Evolutionary conservation across 2,888 invertebrate genomes (phyloP).

Genomic region (Luperina testacea): DNA sequence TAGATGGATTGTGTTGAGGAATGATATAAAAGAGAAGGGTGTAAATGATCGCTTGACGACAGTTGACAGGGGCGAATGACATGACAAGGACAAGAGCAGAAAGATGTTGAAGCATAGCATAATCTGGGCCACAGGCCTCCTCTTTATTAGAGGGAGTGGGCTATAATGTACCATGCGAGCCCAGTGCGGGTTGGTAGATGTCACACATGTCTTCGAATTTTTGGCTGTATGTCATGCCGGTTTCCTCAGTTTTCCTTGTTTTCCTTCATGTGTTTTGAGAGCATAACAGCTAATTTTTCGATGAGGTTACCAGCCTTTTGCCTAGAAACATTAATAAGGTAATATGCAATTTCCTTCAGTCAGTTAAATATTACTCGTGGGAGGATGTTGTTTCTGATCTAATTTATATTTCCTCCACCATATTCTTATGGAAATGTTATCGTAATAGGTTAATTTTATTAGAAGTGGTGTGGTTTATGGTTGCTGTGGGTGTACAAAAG

Average conservation of each 20-base stretch:
- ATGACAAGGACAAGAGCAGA: too few relatives aligned
- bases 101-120: background rate
- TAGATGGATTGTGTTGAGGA: background rate
- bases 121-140: background rate
- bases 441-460: slow-evolving; percentile 38
- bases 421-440: slow-evolving; percentile 43
- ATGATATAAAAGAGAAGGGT: background rate
- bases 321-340: slow-evolving; percentile 43
- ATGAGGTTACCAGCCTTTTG: slow-evolving; percentile 16
- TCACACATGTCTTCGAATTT: too few relatives aligned
- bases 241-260: too few relatives aligned
- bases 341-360: slow-evolving; percentile 41
- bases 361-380: slow-evolving; percentile 22
- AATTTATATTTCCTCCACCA: slow-evolving; percentile 54
- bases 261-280: too few relatives aligned
- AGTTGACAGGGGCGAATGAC: background rate
- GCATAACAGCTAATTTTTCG: background rate
- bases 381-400: slow-evolving; percentile 35
- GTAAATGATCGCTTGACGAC: background rate
- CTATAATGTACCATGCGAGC: background rate
- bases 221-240: too few relatives aligned
- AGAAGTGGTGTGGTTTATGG: slow-evolving; percentile 23
- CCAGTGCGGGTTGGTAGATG: background rate
- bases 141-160: background rate
- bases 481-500: slow-evolving; percentile 9